A percentile compares a stretch with the other conserved stretches of the same genome.
Conservation (phyloP, 2,888 invertebrate genomes). For the Ceraclea dissimilis region DNA sequence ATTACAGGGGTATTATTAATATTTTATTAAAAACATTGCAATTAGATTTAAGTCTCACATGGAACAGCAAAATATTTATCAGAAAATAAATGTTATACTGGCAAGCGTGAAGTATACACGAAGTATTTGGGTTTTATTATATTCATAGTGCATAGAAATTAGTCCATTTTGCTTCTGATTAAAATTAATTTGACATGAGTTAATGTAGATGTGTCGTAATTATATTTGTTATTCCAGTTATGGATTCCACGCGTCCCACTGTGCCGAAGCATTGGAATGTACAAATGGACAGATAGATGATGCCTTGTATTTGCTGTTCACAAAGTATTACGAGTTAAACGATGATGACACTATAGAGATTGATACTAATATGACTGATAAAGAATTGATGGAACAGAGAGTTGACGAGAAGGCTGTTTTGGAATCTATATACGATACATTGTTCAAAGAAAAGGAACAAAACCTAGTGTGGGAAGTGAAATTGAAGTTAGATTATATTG, state of each 20-base stretch:
- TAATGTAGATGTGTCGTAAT: not conserved
- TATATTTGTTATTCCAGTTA: conserved; percentile 42
- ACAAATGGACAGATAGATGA: conserved; percentile 63
- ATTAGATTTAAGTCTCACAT: too few relatives aligned
- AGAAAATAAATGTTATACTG: too few relatives aligned
- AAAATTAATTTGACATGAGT: not conserved
- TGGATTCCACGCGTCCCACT: conserved; percentile 68
- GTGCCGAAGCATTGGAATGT: conserved; percentile 63
- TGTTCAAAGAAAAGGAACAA: conserved; percentile 60
- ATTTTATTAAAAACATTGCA: too few relatives aligned
- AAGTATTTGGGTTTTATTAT: too few relatives aligned
- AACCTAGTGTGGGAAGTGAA: conserved; percentile 64
- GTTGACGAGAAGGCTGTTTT: conserved; percentile 66
- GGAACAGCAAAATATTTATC: too few relatives aligned
- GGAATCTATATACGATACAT: conserved; percentile 68
- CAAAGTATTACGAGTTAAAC: conserved; percentile 58
- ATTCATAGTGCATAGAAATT: not conserved
- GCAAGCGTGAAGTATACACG: too few relatives aligned
- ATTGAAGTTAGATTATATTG: conserved; percentile 59
- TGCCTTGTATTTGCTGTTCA: conserved; percentile 61
- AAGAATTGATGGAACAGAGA: conserved; percentile 56
- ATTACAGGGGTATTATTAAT: conserved; percentile 53
- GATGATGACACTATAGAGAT: conserved; percentile 36
- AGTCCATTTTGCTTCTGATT: not conserved
- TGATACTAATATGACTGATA: conserved; percentile 39